Conservation (phyloP, 2,797 vertebrate genomes). For the Hydrolagus colliei region DNA sequence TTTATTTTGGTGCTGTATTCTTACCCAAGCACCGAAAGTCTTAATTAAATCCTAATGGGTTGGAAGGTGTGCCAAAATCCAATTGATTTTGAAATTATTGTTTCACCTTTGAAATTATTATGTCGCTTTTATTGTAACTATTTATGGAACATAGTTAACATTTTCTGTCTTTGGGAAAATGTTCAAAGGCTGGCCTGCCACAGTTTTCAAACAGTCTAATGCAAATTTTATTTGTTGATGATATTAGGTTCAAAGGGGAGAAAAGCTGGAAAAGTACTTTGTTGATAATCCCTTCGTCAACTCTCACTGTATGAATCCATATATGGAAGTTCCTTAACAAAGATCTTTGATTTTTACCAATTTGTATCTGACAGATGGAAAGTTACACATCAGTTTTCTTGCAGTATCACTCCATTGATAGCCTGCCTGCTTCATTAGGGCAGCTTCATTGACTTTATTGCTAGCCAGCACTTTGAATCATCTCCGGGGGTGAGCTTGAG, state of each 20-base stretch:
- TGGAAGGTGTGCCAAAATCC: neutral
- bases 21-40: neutral
- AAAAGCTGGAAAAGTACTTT: neutral
- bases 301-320: too few species aligned
- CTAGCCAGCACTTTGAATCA: neutral
- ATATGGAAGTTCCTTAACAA: too few species aligned
- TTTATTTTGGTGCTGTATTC: conserved; percentile 16
- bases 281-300: too few species aligned
- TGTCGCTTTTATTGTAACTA: neutral
- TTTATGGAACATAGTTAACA: too few species aligned
- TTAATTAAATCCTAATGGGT: conserved; percentile 14
- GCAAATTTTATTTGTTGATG: neutral
- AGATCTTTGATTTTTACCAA: too few species aligned
- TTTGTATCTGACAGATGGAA: too few species aligned
- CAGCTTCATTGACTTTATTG: neutral
- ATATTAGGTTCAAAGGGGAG: neutral
- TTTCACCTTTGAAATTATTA: conserved; percentile 17
- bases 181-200: neutral
- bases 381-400: too few species aligned
- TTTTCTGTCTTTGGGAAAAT: neutral
- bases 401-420: too few species aligned
- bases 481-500: neutral
- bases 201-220: neutral
- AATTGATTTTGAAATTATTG: neutral
- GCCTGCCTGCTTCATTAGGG: neutral